phyloP scores from a whole-genome alignment of 2,797 vertebrate species.

The Scolopax bukidnonensis region DNA sequence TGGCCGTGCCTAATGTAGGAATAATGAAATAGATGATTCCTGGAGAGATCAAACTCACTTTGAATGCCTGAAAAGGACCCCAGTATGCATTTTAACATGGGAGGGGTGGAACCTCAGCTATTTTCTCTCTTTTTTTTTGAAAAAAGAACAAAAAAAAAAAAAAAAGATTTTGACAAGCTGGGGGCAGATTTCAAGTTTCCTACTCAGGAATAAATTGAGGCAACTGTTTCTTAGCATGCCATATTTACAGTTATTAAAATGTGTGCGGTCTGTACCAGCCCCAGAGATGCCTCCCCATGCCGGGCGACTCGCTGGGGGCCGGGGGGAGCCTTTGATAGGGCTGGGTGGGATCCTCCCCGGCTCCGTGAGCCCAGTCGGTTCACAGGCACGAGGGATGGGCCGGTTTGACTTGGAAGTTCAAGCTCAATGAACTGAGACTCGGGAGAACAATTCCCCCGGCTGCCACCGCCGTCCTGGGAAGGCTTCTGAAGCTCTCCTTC shows the following conservation, averaged over 20 bases:
- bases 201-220: neutral
- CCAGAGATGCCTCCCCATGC: neutral
- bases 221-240: neutral
- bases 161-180: neutral
- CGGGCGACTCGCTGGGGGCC: neutral
- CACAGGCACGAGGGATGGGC: neutral
- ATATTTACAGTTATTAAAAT: neutral
- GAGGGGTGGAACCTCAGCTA: neutral
- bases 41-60: neutral
- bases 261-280: neutral
- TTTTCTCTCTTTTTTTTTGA: neutral
- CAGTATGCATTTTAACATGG: neutral
- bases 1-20: neutral
- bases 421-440: conserved; percentile 66
- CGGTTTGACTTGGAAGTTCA: conserved; percentile 31
- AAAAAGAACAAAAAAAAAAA: neutral
- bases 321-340: neutral
- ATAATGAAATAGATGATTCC: neutral
- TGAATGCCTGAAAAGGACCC: neutral
- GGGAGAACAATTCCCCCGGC: conserved; percentile 28
- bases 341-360: neutral
- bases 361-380: neutral
- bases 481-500: neutral
- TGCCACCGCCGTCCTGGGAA: neutral
- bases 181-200: conserved; percentile 20